Percentiles rank a stretch among this genome's conserved stretches.
Evolutionary conservation across 2,888 invertebrate genomes (phyloP).

Genomic region (Tachina fera): DNA sequence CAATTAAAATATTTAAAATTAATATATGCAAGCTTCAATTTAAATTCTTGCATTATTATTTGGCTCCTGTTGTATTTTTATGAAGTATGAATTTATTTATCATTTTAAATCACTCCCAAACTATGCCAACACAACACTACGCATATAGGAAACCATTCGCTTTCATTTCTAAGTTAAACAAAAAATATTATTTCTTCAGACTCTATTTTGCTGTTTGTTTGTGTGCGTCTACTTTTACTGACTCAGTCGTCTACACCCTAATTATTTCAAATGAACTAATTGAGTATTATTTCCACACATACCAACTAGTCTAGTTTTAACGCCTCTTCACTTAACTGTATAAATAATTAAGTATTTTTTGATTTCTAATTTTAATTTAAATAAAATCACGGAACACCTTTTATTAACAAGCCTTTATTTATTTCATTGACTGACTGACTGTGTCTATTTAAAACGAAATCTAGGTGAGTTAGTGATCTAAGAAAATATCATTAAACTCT

Average conservation of each 20-base stretch:
- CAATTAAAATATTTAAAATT: too few relatives aligned
- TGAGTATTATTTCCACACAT: conserved; percentile 57
- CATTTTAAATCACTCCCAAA: neutral
- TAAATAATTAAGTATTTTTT: conserved; percentile 65
- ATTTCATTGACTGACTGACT: conserved; percentile 27
- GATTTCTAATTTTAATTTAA: conserved; percentile 58
- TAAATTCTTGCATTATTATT: too few relatives aligned
- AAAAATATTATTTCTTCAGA: conserved; percentile 19
- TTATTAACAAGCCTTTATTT: conserved; percentile 70
- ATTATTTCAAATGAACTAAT: conserved; percentile 49
- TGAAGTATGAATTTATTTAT: neutral
- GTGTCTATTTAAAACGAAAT: conserved; percentile 62
- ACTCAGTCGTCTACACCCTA: conserved; percentile 58
- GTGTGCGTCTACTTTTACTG: neutral
- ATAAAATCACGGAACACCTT: conserved; percentile 63
- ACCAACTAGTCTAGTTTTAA: conserved; percentile 68
- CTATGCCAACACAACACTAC: neutral
- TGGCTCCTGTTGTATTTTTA: too few relatives aligned
- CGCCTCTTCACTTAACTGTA: conserved; percentile 66
- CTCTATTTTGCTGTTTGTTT: conserved; percentile 22
- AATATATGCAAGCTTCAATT: too few relatives aligned
- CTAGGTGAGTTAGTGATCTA: conserved; percentile 68
- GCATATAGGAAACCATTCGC: neutral
- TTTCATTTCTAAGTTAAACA: too few relatives aligned
- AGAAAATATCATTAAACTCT: conserved; percentile 44